Evolutionary conservation across 2,888 invertebrate species (phyloP), one percentile per base, ranked within the genome.

Genomic region (Caenorhabditis imperialis): DNA sequence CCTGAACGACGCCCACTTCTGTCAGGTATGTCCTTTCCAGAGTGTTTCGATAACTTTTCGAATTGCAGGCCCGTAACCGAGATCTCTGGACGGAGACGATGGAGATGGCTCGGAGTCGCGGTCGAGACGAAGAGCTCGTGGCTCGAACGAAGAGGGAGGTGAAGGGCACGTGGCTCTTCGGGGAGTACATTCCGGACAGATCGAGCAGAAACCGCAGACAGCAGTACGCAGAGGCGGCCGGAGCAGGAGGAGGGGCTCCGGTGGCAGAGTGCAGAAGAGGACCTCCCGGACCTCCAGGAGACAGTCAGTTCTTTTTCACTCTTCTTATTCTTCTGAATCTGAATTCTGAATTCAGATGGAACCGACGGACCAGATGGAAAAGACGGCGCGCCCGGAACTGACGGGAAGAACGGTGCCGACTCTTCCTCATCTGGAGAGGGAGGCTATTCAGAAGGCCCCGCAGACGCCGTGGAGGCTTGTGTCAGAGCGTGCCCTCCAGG

Each of bases 81-180:
- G 86, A 86, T 51, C 62, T 86, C 8, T 86, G 86, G 86, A 77
- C 77, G 14, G 85, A 86, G 54, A 85, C 86, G 12, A 79, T 84
- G 48, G 78, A 83, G 10, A 85, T 86, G 38, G 81, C 83, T 2
- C 25, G 50, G 38, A 51, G 44, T 22, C 62, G 74, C 25, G 69
- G 69, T 22, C 37, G 60, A 20, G 72, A 71, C 12, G 61, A 71
- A 33, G 62, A 65, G 27, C 44, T 65, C 10, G 53, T 65, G 12
- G 78, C 74, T 0, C 33, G 78, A 33, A 70, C 75, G 8, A 72
- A 63, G 37, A 37, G 79, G 25, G 75, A 37, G 25, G 75, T 74
- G 10, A 61, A 65, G 27, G 80, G 80, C 47, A 69, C 67, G 37
- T 86, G 86, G 86, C 76, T 86, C 20, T 86, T 86, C 70, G 86